phyloP scores from a whole-genome alignment of 2,797 vertebrate genomes.

The Synanceia verrucosa region DNA sequence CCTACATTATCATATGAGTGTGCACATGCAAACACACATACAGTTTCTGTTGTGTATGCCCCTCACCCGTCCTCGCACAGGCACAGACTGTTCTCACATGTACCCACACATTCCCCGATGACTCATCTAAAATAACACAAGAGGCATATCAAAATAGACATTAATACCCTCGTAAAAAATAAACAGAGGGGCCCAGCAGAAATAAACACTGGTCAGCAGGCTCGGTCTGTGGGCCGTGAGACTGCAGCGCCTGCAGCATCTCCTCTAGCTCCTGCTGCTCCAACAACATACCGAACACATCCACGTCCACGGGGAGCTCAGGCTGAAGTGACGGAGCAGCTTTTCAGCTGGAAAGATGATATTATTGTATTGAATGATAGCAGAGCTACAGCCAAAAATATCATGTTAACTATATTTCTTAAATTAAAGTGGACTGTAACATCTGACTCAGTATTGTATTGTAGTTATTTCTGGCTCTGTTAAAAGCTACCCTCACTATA shows the following conservation, averaged over 20 bases:
- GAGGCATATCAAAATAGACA: conserved; percentile 69
- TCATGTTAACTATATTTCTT: not conserved
- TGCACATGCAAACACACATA: conserved; percentile 16
- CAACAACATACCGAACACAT: conserved; percentile 40
- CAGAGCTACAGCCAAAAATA: not conserved
- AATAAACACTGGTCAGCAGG: conserved; percentile 58
- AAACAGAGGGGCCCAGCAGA: conserved; percentile 51
- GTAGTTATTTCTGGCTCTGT: not conserved
- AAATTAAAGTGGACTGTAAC: not conserved
- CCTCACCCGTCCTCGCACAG: conserved; percentile 35
- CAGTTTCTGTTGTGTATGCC: not conserved
- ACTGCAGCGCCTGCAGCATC: conserved; percentile 23
- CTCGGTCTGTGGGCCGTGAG: conserved; percentile 42
- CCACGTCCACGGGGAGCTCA: not conserved
- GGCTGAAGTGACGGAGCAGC: conserved; percentile 20
- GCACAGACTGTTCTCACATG: conserved; percentile 75
- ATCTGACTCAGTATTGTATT: not conserved
- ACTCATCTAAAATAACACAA: conserved; percentile 70
- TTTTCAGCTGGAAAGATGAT: too few species aligned
- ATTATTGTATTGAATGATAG: too few species aligned
- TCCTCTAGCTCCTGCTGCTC: conserved; percentile 32
- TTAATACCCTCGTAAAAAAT: conserved; percentile 67
- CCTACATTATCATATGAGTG: conserved; percentile 29
- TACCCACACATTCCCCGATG: conserved; percentile 70
- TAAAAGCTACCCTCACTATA: not conserved